These are phyloP conservation scores for Thalassaphorura encarpata DNA, from an alignment of 1,140 invertebrate genomes.

Conservation along the genomic window DNA sequence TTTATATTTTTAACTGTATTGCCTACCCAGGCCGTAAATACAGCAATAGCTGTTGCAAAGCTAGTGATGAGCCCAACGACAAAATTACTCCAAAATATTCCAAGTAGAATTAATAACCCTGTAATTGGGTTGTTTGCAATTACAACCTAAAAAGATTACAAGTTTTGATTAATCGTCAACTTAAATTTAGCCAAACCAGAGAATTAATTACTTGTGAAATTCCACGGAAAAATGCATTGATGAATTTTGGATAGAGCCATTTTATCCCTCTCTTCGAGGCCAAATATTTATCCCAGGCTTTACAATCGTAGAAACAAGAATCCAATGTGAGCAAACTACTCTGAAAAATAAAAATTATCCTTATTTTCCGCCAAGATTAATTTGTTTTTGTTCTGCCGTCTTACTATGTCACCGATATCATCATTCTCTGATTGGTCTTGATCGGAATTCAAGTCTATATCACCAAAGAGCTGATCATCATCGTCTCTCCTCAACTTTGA, in stretches of 20 bases:
- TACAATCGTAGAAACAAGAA: constrained; percentile 38
- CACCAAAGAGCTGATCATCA: no score
- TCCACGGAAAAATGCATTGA: constrained; percentile 39
- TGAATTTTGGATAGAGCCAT: constrained; percentile 35
- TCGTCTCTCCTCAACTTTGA: no score
- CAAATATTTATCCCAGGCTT: constrained; percentile 35
- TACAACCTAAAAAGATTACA: constrained; percentile 35
- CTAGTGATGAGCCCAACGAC: constrained; percentile 32
- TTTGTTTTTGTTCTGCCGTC: no score
- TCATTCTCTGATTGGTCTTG: no score
- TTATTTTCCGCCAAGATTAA: no score
- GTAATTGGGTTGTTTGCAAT: constrained; percentile 43
- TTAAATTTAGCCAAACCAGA: not conserved
- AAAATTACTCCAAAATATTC: constrained; percentile 34
- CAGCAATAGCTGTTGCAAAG: constrained; percentile 37
- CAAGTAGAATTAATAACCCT: constrained; percentile 39
- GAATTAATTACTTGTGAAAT: constrained; percentile 37
- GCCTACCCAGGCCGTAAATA: constrained; percentile 39
- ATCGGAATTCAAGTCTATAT: no score
- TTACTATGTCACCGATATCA: no score
- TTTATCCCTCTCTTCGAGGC: constrained; percentile 32
- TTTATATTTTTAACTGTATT: not conserved
- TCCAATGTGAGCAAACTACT: constrained; percentile 33
- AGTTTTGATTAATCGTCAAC: not conserved
- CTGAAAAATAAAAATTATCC: constrained; percentile 4